Evolutionary conservation across 1,140 invertebrate genomes (phyloP).

Genomic region (Leptinotarsa undecemlineata): DNA sequence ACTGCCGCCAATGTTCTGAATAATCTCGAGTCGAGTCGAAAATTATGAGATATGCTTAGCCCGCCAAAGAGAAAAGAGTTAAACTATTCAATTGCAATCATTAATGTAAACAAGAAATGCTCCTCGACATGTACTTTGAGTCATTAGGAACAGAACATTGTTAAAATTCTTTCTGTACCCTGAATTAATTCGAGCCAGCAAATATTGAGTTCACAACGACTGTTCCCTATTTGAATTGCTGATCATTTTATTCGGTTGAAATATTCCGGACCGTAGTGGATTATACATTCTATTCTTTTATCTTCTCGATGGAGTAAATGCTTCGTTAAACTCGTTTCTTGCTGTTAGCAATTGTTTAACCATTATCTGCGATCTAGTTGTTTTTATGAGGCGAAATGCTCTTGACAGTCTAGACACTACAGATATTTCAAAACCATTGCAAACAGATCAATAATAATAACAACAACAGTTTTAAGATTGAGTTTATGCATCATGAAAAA

Average conservation of each 20-base stretch:
- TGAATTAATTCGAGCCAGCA: neutral
- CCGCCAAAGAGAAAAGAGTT: neutral
- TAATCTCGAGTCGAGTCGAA: too few relatives aligned
- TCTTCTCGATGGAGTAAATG: constrained; percentile 20
- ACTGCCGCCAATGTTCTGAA: too few relatives aligned
- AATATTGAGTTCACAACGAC: constrained; percentile 29
- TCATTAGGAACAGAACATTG: neutral
- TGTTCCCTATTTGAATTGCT: constrained; percentile 52
- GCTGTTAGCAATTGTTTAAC: too few relatives aligned
- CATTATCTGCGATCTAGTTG: too few relatives aligned
- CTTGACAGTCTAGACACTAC: too few relatives aligned
- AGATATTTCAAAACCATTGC: too few relatives aligned
- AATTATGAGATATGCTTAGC: too few relatives aligned
- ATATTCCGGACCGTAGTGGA: constrained; percentile 49
- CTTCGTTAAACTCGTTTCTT: constrained; percentile 26
- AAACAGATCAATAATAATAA: too few relatives aligned
- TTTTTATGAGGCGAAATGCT: too few relatives aligned
- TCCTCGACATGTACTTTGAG: neutral
- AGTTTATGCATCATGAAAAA: too few relatives aligned
- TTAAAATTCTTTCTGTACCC: neutral
- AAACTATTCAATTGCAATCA: neutral
- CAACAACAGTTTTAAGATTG: too few relatives aligned
- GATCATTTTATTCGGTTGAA: constrained; percentile 52
- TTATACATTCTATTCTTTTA: constrained; percentile 31
- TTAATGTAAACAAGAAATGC: neutral